Base-by-base conservation (phyloP, 2,888 invertebrate species). In the Falcaria lacertinaria region DNA sequence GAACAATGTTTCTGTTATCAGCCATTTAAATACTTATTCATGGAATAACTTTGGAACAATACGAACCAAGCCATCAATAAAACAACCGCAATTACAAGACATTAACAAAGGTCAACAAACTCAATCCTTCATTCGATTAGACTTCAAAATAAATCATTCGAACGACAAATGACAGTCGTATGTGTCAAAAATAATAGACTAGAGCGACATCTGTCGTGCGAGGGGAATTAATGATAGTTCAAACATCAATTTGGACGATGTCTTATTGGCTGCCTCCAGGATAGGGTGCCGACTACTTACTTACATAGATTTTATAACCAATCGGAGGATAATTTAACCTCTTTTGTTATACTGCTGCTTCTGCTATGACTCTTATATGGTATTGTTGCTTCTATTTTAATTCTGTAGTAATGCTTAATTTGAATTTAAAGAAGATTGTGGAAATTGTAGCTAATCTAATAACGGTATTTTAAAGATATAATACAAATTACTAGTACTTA, bases 181-280 rank as follows among this genome's bases (percentile, higher is more conserved):
- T 76, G 78, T 80, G 86, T 84, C 84, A 83, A 83, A 88, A 87
- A 81, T 88, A 87, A 87, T 85, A 79, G 85, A 80, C 74, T 71
- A 59, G 62, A 73, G 74, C 69, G 87, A 84, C 87, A 87, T 83
- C 80, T 89, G 87, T 80, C 78, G 66, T 54, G 58, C 71, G 64
- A 28, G 57, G 72, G 72, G 80, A 77, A 81, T 85, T 87, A 87
- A 87, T 87, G 84, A 78, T 76, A 80, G 80, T 86, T 87, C 84
- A 87, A 88, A 88, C 84, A 86, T 81, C 85, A 81, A 86, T 85
- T 85, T 79, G 62, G 78, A 52, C 52, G 66, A 65, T 64, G 70
- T 78, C 80, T 86, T 88, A 87, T 86, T 86, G 79, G 65, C 39
- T 34, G 49, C 60, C 46, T 54, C 66, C 85, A 81, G 83, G 52